A percentile compares a stretch with the other conserved stretches of the same genome.
Evolutionary conservation across 2,797 vertebrate genomes (phyloP).

Genomic region (Rhadinocentrus ornatus): DNA sequence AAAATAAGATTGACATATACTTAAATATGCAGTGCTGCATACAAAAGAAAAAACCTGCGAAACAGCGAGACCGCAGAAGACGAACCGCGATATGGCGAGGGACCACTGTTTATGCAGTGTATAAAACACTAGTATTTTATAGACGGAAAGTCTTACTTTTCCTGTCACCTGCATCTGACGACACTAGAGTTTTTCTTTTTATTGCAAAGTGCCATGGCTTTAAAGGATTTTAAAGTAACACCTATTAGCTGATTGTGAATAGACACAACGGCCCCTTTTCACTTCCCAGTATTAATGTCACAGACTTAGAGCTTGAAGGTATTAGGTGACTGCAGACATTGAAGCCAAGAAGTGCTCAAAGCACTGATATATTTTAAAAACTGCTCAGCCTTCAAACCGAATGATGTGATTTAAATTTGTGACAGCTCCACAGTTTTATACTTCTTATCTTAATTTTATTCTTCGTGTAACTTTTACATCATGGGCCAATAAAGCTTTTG

Average conservation of each 20-base stretch:
- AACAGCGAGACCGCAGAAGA: no score
- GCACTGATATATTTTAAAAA: slow-evolving; percentile 2
- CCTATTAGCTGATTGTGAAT: slow-evolving; percentile 16
- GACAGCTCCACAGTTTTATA: neutral
- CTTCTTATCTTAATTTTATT: neutral
- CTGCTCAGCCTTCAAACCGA: neutral
- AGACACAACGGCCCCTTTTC: neutral
- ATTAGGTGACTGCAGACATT: slow-evolving; percentile 16
- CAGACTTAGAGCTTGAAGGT: slow-evolving; percentile 17
- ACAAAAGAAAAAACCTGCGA: no score
- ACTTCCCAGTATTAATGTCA: slow-evolving; percentile 9
- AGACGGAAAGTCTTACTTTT: neutral
- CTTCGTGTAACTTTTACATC: neutral
- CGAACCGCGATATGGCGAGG: no score
- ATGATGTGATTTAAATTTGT: slow-evolving; percentile 6
- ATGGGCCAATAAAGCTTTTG: no score
- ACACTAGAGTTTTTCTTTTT: neutral
- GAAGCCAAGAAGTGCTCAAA: neutral
- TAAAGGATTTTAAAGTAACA: slow-evolving; percentile 20
- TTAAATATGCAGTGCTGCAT: no score
- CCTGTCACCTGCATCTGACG: slow-evolving; percentile 5
- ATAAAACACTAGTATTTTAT: neutral
- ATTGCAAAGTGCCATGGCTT: slow-evolving; percentile 13
- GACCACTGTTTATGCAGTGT: slow-evolving; percentile 16
- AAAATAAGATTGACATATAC: no score